Base-by-base conservation (phyloP, 1,140 invertebrate species). In the Monomorium pharaonis region DNA sequence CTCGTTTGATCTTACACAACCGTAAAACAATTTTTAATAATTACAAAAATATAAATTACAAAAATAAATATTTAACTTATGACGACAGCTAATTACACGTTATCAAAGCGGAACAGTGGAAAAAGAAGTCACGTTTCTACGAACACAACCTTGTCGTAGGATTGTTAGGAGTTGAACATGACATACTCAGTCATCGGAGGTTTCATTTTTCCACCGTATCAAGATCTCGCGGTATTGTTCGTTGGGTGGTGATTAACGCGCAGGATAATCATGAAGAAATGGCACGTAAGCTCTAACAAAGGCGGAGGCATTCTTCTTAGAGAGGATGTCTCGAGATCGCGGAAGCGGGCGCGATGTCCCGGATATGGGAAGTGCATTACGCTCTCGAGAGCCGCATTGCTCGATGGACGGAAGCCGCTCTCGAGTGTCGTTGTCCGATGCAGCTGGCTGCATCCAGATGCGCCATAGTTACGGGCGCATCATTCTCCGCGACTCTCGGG, bases 351-450 rank as follows among this genome's bases (percentile, higher is more conserved):
- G 47, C 63, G 7, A 24, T 54, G 47, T 54, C 33, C 33, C 51
- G 78, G 78, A 83, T 83, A 74, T 33, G 37, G 78, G 51, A 83
- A 83, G 51, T 60, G 65, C 76, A 54, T 83, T 44, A 70, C 62
- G 67, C 65, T 72, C 86, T 89, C 54, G 83, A 67, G 83, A 42
- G 72, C 51, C 72, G 86, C 86, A 74, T 89, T 80, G 77, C 74
- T 60, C 58, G 72, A 76, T 87, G 65, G 75, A 76, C 65, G 83
- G 56, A 88, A 84, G 69, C 69, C 51, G 84, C 56, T 86, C 56
- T 86, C 87, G 76, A 86, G 75, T 86, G 84, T 88, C 85, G 74
- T 88, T 70, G 72, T 70, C 74, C 81, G 54, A 63, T 62, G 75
- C 88, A 63, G 47, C 56, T 30, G 18, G 30, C 27, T 74, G 27